Conservation (phyloP, 1,140 invertebrate genomes). For the Formica selysi region DNA sequence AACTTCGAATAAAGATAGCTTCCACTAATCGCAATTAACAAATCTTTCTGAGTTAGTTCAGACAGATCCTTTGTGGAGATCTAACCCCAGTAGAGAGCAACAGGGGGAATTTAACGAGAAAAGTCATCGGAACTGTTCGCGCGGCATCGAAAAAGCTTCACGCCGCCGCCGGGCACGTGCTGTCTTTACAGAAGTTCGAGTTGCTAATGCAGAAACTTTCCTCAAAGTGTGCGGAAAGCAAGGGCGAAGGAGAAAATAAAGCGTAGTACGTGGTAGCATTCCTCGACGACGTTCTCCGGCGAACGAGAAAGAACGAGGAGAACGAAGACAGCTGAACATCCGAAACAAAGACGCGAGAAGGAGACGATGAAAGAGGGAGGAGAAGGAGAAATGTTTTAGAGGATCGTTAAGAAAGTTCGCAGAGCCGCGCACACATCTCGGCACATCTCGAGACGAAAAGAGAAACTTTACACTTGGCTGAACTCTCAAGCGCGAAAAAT, state of each 20-base stretch:
- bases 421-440: conserved; percentile 36
- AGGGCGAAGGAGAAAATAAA: conserved; percentile 55
- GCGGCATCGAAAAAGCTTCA: conserved; percentile 56
- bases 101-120: conserved; percentile 45
- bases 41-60: conserved; percentile 46
- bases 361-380: conserved; percentile 7
- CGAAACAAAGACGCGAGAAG: conserved; percentile 12
- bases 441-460: conserved; percentile 43
- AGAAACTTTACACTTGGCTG: conserved; percentile 60
- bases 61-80: conserved; percentile 32
- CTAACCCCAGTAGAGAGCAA: conserved; percentile 8
- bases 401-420: conserved; percentile 63
- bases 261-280: conserved; percentile 42
- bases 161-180: conserved; percentile 43
- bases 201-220: conserved; percentile 68
- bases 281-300: conserved; percentile 37
- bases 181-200: conserved; percentile 52
- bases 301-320: conserved; percentile 5
- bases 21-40: conserved; percentile 51
- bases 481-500: conserved; percentile 51
- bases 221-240: conserved; percentile 34
- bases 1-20: conserved; percentile 5
- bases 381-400: conserved; percentile 48
- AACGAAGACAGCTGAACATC: background rate
- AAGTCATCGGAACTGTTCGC: conserved; percentile 59